phyloP scores from a whole-genome alignment of 2,113 vertebrate genomes.

The Vanacampus margaritifer region DNA sequence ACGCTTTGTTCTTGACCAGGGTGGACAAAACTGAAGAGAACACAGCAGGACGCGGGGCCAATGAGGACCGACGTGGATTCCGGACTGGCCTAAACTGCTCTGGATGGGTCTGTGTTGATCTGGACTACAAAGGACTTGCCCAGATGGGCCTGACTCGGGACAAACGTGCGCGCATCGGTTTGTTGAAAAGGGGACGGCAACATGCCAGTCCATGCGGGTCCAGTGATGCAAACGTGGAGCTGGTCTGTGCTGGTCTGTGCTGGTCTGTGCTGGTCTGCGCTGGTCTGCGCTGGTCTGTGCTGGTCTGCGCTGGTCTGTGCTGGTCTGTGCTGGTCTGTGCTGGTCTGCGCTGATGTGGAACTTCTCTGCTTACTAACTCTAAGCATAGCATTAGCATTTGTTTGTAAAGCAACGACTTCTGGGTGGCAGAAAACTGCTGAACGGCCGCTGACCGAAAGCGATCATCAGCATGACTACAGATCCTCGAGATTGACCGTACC shows the following conservation, averaged over 20 bases:
- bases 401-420: no score
- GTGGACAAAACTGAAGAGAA: slow-evolving; percentile 47
- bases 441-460: no score
- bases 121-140: not conserved
- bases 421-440: no score
- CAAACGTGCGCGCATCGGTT: no score
- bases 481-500: no score
- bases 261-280: no score
- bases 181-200: no score
- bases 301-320: not conserved
- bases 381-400: no score
- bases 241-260: not conserved
- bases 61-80: not conserved
- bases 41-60: not conserved
- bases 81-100: not conserved
- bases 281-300: not conserved
- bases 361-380: not conserved
- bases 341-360: not conserved
- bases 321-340: not conserved
- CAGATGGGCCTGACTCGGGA: not conserved
- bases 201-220: no score
- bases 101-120: not conserved
- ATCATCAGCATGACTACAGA: no score
- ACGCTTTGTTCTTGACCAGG: slow-evolving; percentile 52
- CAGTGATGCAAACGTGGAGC: no score